Evolutionary conservation across 2,888 invertebrate genomes (phyloP).

Genomic region (Patella pellucida): DNA sequence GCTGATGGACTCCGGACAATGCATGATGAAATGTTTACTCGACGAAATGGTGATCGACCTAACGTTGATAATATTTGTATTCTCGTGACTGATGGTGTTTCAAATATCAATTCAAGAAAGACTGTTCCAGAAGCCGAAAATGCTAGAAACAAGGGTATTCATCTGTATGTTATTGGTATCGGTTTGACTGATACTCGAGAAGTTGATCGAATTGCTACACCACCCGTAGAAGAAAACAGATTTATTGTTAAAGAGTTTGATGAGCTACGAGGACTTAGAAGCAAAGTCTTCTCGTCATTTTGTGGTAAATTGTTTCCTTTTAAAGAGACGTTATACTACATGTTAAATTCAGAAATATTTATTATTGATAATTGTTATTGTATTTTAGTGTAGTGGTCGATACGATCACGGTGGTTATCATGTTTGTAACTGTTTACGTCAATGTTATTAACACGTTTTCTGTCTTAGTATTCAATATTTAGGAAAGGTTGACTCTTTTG

Average conservation of each 20-base stretch:
- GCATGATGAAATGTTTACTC: conserved; percentile 55
- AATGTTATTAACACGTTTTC: too few relatives aligned
- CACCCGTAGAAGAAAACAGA: conserved; percentile 41
- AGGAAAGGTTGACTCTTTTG: too few relatives aligned
- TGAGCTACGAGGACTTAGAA: conserved; percentile 32
- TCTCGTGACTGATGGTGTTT: conserved; percentile 65
- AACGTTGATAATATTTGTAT: conserved; percentile 59
- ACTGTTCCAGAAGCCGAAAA: conserved; percentile 55
- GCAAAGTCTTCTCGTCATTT: conserved; percentile 27
- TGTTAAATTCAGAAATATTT: too few relatives aligned
- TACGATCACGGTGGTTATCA: too few relatives aligned
- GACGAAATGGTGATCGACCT: conserved; percentile 58
- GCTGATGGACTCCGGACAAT: conserved; percentile 56
- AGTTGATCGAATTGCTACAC: conserved; percentile 50
- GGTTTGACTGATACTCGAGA: conserved; percentile 44
- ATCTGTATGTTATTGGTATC: conserved; percentile 57
- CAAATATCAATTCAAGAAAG: conserved; percentile 58
- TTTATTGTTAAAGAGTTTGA: conserved; percentile 43
- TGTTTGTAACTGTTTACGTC: too few relatives aligned
- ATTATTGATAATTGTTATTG: too few relatives aligned
- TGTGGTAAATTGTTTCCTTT: conserved; percentile 11
- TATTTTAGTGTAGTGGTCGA: too few relatives aligned
- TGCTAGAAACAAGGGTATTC: conserved; percentile 45
- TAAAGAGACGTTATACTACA: too few relatives aligned
- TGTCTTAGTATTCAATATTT: too few relatives aligned